A percentile compares a stretch with the other conserved stretches of the same genome.
phyloP scores from a whole-genome alignment of 2,888 invertebrate genomes.

The Caenorhabditis sp. region DNA sequence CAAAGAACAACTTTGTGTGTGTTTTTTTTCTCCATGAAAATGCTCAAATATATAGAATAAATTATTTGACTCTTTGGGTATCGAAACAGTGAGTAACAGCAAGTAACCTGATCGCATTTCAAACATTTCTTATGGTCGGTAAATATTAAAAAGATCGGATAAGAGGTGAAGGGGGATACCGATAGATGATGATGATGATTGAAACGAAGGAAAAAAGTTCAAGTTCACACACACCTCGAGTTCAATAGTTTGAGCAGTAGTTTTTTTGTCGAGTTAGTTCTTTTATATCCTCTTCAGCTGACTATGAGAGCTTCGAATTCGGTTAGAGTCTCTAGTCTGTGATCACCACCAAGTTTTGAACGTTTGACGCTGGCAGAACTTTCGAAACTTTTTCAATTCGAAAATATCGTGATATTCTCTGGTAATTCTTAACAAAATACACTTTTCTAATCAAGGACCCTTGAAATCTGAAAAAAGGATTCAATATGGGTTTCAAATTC shows the following conservation, averaged over 20 bases:
- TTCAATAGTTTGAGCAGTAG: slow-evolving; percentile 21
- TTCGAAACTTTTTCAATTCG: too few relatives aligned
- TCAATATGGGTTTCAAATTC: too few relatives aligned
- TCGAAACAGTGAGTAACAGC: background rate
- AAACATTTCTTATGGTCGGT: slow-evolving; percentile 54
- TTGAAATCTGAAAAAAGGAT: too few relatives aligned
- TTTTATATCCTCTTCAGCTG: slow-evolving; percentile 2
- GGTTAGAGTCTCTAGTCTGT: background rate
- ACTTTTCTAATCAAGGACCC: too few relatives aligned
- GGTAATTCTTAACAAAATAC: too few relatives aligned
- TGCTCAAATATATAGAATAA: slow-evolving; percentile 36
- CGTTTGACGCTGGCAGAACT: background rate
- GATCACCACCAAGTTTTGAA: background rate
- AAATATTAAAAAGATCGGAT: slow-evolving; percentile 48
- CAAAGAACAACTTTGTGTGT: background rate
- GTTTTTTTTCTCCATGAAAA: background rate
- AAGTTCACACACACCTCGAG: slow-evolving; percentile 38
- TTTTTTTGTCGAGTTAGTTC: slow-evolving; percentile 16
- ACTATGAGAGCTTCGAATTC: background rate
- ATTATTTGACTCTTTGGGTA: slow-evolving; percentile 26
- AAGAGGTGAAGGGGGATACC: slow-evolving; percentile 6
- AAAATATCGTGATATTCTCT: too few relatives aligned
- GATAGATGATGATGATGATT: slow-evolving; percentile 20
- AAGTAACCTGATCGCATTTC: slow-evolving; percentile 51
- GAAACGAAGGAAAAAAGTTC: slow-evolving; percentile 32